Evolutionary conservation across 1,140 invertebrate genomes (phyloP), one percentile per base, ranked within the genome.

Genomic region (Pomacea maculata): DNA sequence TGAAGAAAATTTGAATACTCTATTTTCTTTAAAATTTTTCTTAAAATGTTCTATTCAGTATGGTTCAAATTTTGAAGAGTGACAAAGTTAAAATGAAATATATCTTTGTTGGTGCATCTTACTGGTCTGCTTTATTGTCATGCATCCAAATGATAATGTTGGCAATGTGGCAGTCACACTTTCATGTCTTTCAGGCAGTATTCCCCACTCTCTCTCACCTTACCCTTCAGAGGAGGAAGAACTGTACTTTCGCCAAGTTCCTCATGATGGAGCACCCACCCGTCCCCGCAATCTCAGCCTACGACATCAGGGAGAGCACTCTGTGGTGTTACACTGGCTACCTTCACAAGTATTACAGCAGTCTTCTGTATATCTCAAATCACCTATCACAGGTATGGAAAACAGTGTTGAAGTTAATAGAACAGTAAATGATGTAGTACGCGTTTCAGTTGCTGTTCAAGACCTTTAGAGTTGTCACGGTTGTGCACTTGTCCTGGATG

Each of bases 171-270:
- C 21, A 70, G 11, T 70, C 11, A 21, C 34, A 70, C 2, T 70
- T 15, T 4, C 57, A 14, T 17, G 15, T 61, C 4, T 84, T 77
- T 11, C 82, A 88, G 86, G 82, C 21, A 83, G 78, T 19, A 83
- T 87, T 29, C 85, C 86, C 19, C 84, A 87, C 68, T 86, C 86
- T 12, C 82, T 86, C n/a, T 86, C 86, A 8, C 85, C 84, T 1
- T 87, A 85, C 75, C 84, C 84, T 14, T 88, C 86, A 45, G 85
- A 86, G 70, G 85, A 86, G 68, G 86, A 87, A 73, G 85, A 86
- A 57, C 45, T 54, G 61, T 86, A 86, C 72, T 86, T 84, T 73
- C 80, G 65, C 45, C 82, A 82, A 52, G 83, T 87, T 34, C 83
- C 85, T 21, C 78, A 83, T 64, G 79, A 79, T 15, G 88, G 88